A percentile compares a stretch with the other conserved stretches of the same genome.
phyloP scores from a whole-genome alignment of 2,888 invertebrate genomes.

The Melanostoma scalare region DNA sequence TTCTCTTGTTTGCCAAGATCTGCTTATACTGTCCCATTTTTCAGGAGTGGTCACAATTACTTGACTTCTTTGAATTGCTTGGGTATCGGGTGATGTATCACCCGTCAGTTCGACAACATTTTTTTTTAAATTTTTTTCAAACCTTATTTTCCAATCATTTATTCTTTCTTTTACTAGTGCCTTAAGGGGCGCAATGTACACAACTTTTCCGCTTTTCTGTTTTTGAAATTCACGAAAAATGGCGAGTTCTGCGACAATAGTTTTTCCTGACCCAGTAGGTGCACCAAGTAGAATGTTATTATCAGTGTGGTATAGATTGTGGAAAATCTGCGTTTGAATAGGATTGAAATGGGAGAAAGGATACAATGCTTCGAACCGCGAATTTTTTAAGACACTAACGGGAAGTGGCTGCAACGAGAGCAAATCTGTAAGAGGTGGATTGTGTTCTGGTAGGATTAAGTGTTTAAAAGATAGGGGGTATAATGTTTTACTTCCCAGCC shows the following conservation, averaged over 20 bases:
- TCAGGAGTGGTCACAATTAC: conserved; percentile 99
- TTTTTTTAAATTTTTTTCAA: conserved; percentile 88
- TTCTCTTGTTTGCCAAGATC: conserved; percentile 98
- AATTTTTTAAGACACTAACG: conserved; percentile 90
- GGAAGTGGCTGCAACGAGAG: conserved; percentile 95
- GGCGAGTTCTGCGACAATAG: conserved; percentile 98
- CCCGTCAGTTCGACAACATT: conserved; percentile 98
- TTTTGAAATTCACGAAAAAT: conserved; percentile 95
- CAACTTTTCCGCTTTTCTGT: conserved; percentile 92
- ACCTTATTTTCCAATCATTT: conserved; percentile 94
- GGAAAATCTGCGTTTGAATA: conserved; percentile 99
- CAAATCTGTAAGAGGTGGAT: conserved; percentile 96
- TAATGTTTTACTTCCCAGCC: conserved; percentile 85
- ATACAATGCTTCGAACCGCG: conserved; percentile 91
- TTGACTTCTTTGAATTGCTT: conserved; percentile 91
- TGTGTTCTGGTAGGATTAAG: conserved; percentile 94
- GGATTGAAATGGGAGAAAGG: conserved; percentile 98
- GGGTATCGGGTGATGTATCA: conserved; percentile 92
- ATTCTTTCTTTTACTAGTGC: conserved; percentile 98
- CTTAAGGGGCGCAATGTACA: conserved; percentile 99
- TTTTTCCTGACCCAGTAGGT: conserved; percentile 94
- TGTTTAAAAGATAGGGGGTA: conserved; percentile 90
- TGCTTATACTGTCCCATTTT: conserved; percentile 99
- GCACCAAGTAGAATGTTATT: conserved; percentile 96
- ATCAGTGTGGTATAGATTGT: conserved; percentile 97